These are phyloP conservation scores for Cichladusa arquata DNA, from an alignment of 2,113 vertebrate genomes.

Conservation along the genomic window DNA sequence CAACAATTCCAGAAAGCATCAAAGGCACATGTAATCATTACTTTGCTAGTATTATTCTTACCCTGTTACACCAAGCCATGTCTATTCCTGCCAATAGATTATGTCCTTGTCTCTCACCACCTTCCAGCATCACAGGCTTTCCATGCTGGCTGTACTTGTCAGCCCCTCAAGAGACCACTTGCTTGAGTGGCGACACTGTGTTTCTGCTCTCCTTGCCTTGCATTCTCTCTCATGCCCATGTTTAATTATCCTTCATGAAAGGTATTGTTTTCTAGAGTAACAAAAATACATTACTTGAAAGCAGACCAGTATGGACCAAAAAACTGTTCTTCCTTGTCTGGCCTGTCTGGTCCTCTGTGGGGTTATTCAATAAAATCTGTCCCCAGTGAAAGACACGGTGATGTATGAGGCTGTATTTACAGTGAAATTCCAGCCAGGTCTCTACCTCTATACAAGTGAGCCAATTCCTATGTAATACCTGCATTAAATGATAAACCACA, in stretches of 20 bases:
- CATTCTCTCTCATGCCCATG: background rate
- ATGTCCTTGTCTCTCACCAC: background rate
- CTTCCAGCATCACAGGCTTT: background rate
- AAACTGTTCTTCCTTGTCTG: background rate
- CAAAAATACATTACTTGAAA: background rate
- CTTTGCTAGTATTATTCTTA: background rate
- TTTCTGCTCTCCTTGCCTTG: background rate
- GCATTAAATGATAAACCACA: background rate
- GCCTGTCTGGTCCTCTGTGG: background rate
- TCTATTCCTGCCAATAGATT: background rate
- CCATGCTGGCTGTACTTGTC: background rate
- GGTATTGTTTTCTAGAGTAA: background rate
- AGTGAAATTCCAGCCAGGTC: background rate
- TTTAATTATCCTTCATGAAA: background rate
- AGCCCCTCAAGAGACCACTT: background rate
- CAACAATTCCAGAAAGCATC: background rate
- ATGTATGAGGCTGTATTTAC: background rate
- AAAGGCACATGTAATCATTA: background rate
- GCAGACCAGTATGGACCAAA: background rate
- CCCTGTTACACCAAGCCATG: background rate
- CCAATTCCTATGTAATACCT: background rate
- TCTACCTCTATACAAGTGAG: background rate
- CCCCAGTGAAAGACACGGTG: background rate
- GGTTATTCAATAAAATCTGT: background rate
- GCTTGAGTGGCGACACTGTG: fast-evolving